Evolutionary conservation across 2,113 vertebrate species (phyloP), one percentile per base, ranked within the genome.

Genomic region (Macquaria australasica): DNA sequence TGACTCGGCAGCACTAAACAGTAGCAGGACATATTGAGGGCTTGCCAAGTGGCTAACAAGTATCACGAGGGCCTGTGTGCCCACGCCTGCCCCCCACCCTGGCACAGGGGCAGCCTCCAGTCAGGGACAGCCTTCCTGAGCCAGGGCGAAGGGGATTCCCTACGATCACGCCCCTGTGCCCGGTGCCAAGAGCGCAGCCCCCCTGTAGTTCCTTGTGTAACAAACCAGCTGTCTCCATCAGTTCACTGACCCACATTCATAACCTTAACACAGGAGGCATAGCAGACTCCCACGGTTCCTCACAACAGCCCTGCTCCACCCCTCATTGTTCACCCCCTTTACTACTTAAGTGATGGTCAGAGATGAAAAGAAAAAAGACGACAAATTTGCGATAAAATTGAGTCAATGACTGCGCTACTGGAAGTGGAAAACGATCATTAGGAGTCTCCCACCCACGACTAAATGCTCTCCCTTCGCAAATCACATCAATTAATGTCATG

Each of bases 381-480:
- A 87, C 89, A 92, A 93, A 94, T 95, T 89, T 88, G 90, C 82
- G 64, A 90, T 89, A 62, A 91, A 95, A 94, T 94, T 93, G 94
- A 95, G 94, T 95, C 93, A 94, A 93, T 85, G 88, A 86, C 89
- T 93, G 92, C 88, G 77, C 87, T 88, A 84, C 93, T 95, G 95
- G 95, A 96, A 96, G 95, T 95, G 95, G 95, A 94, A 95, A 93
- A 93, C 39, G 94, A 94, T 96, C 95, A 96, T 96, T 96, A 96
- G 95, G 92, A 93, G 95, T 93, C 93, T 95, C 93, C 95, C 95
- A 95, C 95, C 93, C 95, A 95, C 94, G 91, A 74, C 92, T 91
- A 86, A 95, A 90, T 93, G 92, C 90, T 93, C 91, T 94, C 93
- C 94, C 91, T 93, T 93, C 73, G 83, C 92, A 96, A 96, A 96